These are phyloP conservation scores for Leptobrachium ailaonicum DNA, from an alignment of 2,113 vertebrate genomes.

Conservation along the genomic window DNA sequence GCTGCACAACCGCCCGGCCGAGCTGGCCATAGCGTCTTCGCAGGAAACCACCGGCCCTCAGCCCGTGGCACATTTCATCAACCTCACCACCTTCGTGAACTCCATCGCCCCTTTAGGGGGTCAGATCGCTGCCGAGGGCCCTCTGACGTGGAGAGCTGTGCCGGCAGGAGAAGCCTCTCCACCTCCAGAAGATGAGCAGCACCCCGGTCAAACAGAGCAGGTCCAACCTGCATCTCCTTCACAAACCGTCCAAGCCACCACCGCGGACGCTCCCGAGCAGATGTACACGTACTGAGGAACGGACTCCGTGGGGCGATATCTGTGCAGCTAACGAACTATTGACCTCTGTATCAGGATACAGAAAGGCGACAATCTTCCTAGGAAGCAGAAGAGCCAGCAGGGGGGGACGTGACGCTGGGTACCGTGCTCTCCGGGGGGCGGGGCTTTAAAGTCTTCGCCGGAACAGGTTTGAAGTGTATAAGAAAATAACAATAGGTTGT, in stretches of 20 bases:
- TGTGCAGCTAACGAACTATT: not conserved
- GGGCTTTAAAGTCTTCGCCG: no score
- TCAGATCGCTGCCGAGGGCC: constrained; percentile 78
- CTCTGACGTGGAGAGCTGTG: constrained; percentile 86
- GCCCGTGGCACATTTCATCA: constrained; percentile 93
- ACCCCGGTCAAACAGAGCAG: constrained; percentile 57
- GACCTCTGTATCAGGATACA: not conserved
- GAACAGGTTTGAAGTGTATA: no score
- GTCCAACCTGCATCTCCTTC: constrained; percentile 61
- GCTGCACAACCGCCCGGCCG: constrained; percentile 85
- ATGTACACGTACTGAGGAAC: constrained; percentile 88
- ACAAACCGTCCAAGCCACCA: constrained; percentile 54
- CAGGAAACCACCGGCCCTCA: constrained; percentile 68
- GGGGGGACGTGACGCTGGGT: not conserved
- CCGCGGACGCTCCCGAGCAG: constrained; percentile 72
- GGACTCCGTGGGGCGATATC: not conserved
- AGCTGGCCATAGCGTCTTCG: constrained; percentile 66
- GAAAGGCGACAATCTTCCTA: not conserved
- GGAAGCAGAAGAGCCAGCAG: not conserved
- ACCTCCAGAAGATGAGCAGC: constrained; percentile 53
- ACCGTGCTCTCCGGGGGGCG: no score
- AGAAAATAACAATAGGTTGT: no score
- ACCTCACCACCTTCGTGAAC: constrained; percentile 93
- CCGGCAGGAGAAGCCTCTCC: constrained; percentile 68
- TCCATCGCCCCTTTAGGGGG: constrained; percentile 80